Evolutionary conservation across 2,113 vertebrate genomes (phyloP), one percentile per base, ranked within the genome.

Genomic region (Erythrolamprus reginae): DNA sequence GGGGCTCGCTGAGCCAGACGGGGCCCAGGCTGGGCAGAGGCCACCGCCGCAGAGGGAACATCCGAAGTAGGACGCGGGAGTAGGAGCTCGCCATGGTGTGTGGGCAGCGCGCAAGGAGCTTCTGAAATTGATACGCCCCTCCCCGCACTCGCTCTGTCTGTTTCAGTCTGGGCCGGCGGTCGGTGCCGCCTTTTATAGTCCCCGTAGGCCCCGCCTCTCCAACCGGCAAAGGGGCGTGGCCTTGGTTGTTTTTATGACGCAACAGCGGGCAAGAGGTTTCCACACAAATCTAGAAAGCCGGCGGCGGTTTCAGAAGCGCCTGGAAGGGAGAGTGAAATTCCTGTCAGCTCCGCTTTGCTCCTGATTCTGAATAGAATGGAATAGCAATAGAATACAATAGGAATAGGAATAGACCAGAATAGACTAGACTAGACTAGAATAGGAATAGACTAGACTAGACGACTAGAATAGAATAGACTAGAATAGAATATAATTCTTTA

Each of bases 131-230:
- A 15, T 1, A 5, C 21, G 1, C 48, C 10, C 7, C 1, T 2
- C 12, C 38, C 0, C 1, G 0, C 0, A 6, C 21, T 45, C 10
- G 24, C 4, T 50, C n/a, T 0, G 1, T 12, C 8, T 13, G 1
- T 1, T 17, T 87, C 50, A 82, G 89, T 0, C 65, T 19, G 4
- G 42, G n/a, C 3, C 0, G 1, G 4, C 1, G 5, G 10, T 1
- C 3, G 2, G 8, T 1, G 4, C 12, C 7, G 70, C 42, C 9
- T 82, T 90, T 90, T 77, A 86, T 91, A 58, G 17, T 7, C 24
- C 10, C 4, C 15, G 15, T 2, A 19, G 5, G 58, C 13, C 56
- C 47, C 17, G 45, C 87, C 45, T 12, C 38, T 5, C 1, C 53
- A 28, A 28, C 26, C 61, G 10, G 0, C 3, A 7, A 48, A 33